These are phyloP conservation scores for Loripinus fragilis DNA, from an alignment of 2,888 invertebrate genomes.

Conservation along the genomic window DNA sequence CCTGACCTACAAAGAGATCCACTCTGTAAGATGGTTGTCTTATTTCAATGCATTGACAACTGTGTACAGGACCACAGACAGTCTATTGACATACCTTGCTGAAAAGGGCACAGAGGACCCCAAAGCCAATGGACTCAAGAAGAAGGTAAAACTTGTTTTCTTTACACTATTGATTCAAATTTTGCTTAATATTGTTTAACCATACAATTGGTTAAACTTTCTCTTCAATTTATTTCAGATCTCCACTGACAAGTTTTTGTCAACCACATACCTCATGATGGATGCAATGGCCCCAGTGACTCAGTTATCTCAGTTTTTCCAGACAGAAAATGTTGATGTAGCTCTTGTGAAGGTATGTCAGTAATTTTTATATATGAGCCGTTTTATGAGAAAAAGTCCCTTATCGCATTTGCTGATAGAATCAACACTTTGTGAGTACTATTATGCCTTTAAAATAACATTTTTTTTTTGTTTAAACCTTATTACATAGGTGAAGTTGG, in stretches of 20 bases:
- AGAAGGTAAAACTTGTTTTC: constrained; percentile 23
- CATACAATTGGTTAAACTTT: too few species aligned
- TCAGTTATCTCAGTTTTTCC: constrained; percentile 47
- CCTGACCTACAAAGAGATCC: constrained; percentile 46
- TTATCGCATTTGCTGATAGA: too few species aligned
- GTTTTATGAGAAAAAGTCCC: too few species aligned
- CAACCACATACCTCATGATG: constrained; percentile 45
- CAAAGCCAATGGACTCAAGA: constrained; percentile 44
- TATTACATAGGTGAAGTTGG: too few species aligned
- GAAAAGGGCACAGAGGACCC: constrained; percentile 23
- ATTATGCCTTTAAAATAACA: too few species aligned
- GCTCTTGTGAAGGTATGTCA: constrained; percentile 40
- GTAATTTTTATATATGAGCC: background rate
- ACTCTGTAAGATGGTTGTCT: constrained; percentile 53
- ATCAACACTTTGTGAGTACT: too few species aligned
- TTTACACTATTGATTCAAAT: background rate
- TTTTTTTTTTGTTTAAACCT: too few species aligned
- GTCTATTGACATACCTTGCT: constrained; percentile 36
- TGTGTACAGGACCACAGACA: constrained; percentile 30
- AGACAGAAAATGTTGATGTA: too few species aligned
- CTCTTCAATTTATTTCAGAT: constrained; percentile 23
- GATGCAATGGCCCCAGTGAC: constrained; percentile 56
- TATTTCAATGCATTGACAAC: constrained; percentile 40
- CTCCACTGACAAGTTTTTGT: constrained; percentile 22
- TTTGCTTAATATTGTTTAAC: too few species aligned